Evolutionary conservation across 2,797 vertebrate species (phyloP).

Genomic region (Zalophus californianus): DNA sequence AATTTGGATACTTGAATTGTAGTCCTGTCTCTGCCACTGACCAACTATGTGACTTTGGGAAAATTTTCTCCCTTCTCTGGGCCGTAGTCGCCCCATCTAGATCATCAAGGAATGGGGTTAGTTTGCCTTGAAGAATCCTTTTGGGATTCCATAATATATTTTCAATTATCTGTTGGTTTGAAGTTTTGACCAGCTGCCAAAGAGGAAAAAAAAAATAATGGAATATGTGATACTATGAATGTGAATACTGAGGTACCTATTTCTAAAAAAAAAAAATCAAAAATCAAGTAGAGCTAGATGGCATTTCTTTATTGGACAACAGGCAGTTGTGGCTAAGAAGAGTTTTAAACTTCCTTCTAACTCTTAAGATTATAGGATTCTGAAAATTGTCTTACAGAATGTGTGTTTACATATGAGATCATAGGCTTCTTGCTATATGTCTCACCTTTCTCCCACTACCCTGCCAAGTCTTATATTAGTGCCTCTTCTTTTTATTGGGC

Average conservation of each 20-base stretch:
- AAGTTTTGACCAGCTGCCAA: conserved; percentile 39
- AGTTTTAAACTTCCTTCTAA: conserved; percentile 34
- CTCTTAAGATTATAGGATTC: background rate
- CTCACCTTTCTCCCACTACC: background rate
- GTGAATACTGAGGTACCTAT: background rate
- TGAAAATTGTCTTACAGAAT: conserved; percentile 47
- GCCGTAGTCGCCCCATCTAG: background rate
- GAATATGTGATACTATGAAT: background rate
- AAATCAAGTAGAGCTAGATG: background rate
- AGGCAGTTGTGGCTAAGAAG: background rate
- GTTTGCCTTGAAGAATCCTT: conserved; percentile 14
- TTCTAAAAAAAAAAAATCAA: conserved; percentile 24
- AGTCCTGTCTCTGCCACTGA: background rate
- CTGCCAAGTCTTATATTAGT: background rate
- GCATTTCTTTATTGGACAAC: background rate
- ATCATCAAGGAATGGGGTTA: background rate
- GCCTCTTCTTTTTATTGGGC: background rate
- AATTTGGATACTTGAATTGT: conserved; percentile 26
- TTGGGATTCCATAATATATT: background rate
- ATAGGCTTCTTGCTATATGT: background rate
- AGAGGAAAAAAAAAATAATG: background rate
- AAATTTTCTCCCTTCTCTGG: background rate
- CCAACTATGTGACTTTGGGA: background rate
- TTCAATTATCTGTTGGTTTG: conserved; percentile 26
- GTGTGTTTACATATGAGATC: background rate